Evolutionary conservation across 2,888 invertebrate species (phyloP), one percentile per base, ranked within the genome.

Genomic region (Venusia cambrica): DNA sequence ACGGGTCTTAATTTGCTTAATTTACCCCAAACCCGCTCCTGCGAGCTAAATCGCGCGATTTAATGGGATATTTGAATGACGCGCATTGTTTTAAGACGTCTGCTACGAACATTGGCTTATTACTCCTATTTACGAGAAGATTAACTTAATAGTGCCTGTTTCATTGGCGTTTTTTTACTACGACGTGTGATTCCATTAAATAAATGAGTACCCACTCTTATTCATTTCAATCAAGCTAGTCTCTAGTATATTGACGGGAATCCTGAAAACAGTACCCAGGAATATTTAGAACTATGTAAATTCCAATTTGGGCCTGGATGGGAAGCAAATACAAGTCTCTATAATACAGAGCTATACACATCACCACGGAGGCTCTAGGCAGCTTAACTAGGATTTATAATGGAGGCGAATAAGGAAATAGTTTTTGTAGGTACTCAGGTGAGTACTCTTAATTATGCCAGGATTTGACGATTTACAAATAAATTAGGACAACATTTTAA

Each of bases 1-100:
- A 69, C 68, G 58, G 62, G 61, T 81, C 83, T 81, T 83, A 81
- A 87, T 85, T 85, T 81, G 79, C 79, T 77, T 83, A 84, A 87
- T 85, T 81, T 77, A 72, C 74, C 72, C 62, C 72, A 58, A 70
- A 63, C 68, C 68, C 66, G 62, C 63, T 71, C 61, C 57, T 62
- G 61, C 58, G 63, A 67, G 73, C 73, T 77, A 77, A 80, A 79
- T 79, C 78, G 73, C 61, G 58, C 71, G 67, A 69, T 77, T 80
- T 79, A 85, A 81, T 81, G 74, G 79, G 68, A 72, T 73, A 75
- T 79, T 72, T 73, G 77, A 80, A 79, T 73, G 76, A 80, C 70
- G 70, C 66, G 73, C 76, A 79, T 80, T 80, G 77, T 80, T 79
- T 75, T 69, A 67, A 68, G 72, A 67, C 65, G 72, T 70, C 72